phyloP scores from a whole-genome alignment of 2,797 vertebrate species.

The Cirrhinus mrigala region DNA sequence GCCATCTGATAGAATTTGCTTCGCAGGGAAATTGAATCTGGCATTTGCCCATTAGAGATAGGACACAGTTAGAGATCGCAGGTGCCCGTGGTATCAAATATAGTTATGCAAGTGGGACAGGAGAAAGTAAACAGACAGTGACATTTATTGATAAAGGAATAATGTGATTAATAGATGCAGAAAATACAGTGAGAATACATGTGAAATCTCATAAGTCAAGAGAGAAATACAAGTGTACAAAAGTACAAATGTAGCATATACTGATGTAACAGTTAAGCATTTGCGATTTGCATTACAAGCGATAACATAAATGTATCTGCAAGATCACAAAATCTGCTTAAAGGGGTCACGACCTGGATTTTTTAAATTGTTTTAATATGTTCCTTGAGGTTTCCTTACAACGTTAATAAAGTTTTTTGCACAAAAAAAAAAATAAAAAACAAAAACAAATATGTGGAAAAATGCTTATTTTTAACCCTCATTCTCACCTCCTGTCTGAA shows the following conservation, averaged over 20 bases:
- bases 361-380: no score
- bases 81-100: neutral
- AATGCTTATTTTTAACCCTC: no score
- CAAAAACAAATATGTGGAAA: no score
- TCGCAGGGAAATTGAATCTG: slow-evolving; percentile 25
- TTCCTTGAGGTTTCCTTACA: no score
- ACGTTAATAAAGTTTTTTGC: no score
- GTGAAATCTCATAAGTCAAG: neutral
- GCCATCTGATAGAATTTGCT: slow-evolving; percentile 31
- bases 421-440: no score
- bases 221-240: no score
- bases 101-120: neutral
- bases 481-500: no score
- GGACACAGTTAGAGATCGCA: neutral
- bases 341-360: neutral
- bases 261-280: no score
- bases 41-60: neutral
- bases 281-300: neutral
- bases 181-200: neutral
- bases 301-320: neutral
- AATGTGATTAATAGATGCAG: neutral
- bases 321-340: neutral
- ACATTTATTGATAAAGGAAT: neutral
- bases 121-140: neutral
- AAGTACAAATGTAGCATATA: neutral